phyloP scores from a whole-genome alignment of 2,797 vertebrate species.

The Syngnathus rostellatus region DNA sequence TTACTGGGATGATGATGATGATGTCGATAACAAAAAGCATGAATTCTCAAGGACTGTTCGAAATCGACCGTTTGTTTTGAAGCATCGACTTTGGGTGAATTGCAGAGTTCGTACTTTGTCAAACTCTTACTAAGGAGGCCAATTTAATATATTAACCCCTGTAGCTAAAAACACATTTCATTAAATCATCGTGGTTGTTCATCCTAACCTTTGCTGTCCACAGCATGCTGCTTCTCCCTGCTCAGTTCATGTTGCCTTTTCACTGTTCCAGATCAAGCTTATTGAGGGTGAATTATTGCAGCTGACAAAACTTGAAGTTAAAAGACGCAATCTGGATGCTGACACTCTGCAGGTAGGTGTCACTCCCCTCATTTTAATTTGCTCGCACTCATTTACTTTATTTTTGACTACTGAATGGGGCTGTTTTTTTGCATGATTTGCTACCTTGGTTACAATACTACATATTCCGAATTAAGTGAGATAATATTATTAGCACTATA shows the following conservation, averaged over 20 bases:
- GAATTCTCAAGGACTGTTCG: too few relatives aligned
- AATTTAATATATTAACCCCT: neutral
- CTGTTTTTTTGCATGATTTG: slow-evolving; percentile 30
- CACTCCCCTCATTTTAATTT: slow-evolving; percentile 19
- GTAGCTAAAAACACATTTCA: slow-evolving; percentile 18
- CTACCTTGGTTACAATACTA: slow-evolving; percentile 15
- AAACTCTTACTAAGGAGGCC: too few relatives aligned
- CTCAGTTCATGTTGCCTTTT: slow-evolving; percentile 56
- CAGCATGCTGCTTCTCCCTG: slow-evolving; percentile 24
- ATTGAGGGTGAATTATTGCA: slow-evolving; percentile 97
- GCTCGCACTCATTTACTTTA: neutral
- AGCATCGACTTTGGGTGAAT: too few relatives aligned
- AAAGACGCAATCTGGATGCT: slow-evolving; percentile 87
- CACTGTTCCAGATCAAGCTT: slow-evolving; percentile 94
- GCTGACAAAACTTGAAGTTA: slow-evolving; percentile 97
- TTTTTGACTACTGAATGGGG: neutral
- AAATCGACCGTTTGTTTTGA: too few relatives aligned
- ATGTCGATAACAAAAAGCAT: too few relatives aligned
- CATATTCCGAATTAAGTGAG: neutral
- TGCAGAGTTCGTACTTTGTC: too few relatives aligned
- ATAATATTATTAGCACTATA: neutral
- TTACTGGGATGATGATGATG: too few relatives aligned
- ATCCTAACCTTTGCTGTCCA: slow-evolving; percentile 16
- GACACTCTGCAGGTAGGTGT: slow-evolving; percentile 92
- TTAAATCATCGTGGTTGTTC: slow-evolving; percentile 7